Evolutionary conservation across 30 jellyfish, hydroid and myxozoan genomes (phyloP), one percentile per base, ranked within the genome.

Genomic region (Aurelia aurita complex sp. Pacific): DNA sequence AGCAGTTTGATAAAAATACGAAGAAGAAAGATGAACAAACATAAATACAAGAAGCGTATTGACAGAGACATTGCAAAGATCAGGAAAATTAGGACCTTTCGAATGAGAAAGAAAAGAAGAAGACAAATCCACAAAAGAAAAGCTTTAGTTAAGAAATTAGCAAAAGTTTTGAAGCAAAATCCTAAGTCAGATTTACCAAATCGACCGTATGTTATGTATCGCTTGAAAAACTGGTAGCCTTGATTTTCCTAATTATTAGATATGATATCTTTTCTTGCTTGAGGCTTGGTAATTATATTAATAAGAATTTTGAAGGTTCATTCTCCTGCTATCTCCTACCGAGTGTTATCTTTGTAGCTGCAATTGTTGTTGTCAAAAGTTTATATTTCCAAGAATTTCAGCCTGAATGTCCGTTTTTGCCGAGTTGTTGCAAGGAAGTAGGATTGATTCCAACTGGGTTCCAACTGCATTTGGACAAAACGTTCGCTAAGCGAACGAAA

Each of bases 11-110:
- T 94, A 78, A 81, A 87, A 51, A 94, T 59, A 23, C 90, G 98
- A 40, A 90, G 96, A 32, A 94, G 85, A 80, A 94, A 94, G 77
- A 94, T 94, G 98, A 94, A 94, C 69, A 94, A 94, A 81, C 98
- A 94, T 59, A 94, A 94, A 69, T 84, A 74, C 67, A 75, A 89
- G 85, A 94, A 94, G 64, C 81, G 98, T 54, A 77, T 76, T 60
- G 83, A 89, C 69, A 85, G 98, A 16, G 98, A 94, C 70, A 91
- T 83, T 10, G 98, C 98, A 9, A 88, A 88, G 64, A 78, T 79
- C n/a, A 69, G 97, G 46, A 84, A 84, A 17, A 71, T 94, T 51
- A 68, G 89, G 53, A 68, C 50, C 35, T 67, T 78, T 42, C 81
- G 98, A 61, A 40, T 75, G 81, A 83, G 69, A 51, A 77, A 74